phyloP scores from a whole-genome alignment of 2,888 invertebrate genomes.

The Lacanobia wlatinum region DNA sequence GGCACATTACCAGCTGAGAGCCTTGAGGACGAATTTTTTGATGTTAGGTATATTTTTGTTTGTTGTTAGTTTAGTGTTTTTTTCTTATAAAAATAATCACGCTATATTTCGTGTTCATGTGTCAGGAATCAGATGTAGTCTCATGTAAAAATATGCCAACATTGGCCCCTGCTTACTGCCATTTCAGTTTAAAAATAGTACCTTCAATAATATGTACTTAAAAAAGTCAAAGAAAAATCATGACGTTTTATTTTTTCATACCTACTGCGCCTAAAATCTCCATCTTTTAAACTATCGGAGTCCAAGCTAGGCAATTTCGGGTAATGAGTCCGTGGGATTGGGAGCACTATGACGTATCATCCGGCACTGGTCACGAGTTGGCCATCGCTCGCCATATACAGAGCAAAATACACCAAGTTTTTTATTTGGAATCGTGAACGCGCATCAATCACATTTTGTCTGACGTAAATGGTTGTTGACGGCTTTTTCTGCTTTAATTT shows the following conservation, averaged over 20 bases:
- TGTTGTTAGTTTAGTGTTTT: too few species aligned
- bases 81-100: slow-evolving; percentile 1
- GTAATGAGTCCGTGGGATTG: slow-evolving; percentile 48
- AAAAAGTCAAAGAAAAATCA: too few species aligned
- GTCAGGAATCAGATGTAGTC: too few species aligned
- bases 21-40: too few species aligned
- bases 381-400: slow-evolving; percentile 32
- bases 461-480: slow-evolving; percentile 29
- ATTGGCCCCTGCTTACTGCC: too few species aligned
- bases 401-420: slow-evolving; percentile 40
- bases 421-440: slow-evolving; percentile 43
- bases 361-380: slow-evolving; percentile 43
- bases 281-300: background rate
- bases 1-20: too few species aligned
- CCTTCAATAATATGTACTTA: too few species aligned
- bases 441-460: slow-evolving; percentile 41
- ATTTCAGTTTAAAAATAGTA: too few species aligned
- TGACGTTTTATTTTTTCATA: background rate
- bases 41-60: too few species aligned
- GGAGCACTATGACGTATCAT: slow-evolving; percentile 35
- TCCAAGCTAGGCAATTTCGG: slow-evolving; percentile 1
- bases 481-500: slow-evolving; percentile 27
- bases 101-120: slow-evolving; percentile 11
- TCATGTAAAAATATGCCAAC: too few species aligned
- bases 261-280: background rate